These are phyloP conservation scores for Pseudoips prasinana DNA, from an alignment of 2,888 invertebrate species.

Conservation along the genomic window DNA sequence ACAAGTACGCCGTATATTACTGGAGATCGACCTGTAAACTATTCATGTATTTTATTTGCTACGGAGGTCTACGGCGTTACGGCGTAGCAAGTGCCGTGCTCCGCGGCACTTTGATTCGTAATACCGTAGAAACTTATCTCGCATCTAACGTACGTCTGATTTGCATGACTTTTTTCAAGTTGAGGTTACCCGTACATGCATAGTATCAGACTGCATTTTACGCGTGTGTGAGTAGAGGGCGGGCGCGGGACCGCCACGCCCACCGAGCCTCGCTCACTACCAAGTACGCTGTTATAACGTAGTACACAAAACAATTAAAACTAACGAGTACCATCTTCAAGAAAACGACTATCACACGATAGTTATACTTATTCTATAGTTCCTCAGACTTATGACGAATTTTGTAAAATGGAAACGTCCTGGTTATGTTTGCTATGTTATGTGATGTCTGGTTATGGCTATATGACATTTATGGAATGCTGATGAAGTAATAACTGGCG, in stretches of 20 bases:
- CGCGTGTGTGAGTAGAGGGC: constrained; percentile 11
- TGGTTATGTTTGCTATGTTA: no score
- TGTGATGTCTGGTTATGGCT: no score
- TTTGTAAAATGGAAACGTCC: no score
- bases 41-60: no score
- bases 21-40: no score
- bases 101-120: constrained; percentile 15
- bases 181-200: constrained; percentile 5
- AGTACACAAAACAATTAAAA: constrained; percentile 2
- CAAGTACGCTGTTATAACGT: constrained; percentile 1
- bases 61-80: constrained; percentile 25
- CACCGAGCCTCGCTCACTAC: constrained; percentile 5
- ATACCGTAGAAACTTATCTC: constrained; percentile 25
- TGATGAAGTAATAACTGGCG: no score
- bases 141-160: constrained; percentile 25
- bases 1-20: no score
- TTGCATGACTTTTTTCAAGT: constrained; percentile 33
- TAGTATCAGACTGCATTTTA: not conserved
- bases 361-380: not conserved
- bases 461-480: no score
- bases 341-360: constrained; percentile 1
- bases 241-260: constrained; percentile 41
- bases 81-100: constrained; percentile 29
- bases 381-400: no score
- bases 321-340: constrained; percentile 1